Conservation (phyloP, 2,797 vertebrate genomes). For the Pangasius sanitwongsei region DNA sequence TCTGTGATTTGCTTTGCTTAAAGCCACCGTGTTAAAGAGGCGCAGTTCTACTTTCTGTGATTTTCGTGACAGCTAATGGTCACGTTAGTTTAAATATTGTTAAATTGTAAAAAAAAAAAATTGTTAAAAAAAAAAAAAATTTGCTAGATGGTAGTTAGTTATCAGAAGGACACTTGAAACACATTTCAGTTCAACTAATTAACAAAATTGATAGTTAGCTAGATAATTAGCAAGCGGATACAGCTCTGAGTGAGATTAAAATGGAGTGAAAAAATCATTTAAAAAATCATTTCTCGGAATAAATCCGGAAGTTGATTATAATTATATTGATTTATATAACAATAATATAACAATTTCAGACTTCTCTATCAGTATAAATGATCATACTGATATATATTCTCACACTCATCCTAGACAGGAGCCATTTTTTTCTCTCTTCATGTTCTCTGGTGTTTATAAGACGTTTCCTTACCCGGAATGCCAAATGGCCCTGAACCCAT, state of each 20-base stretch:
- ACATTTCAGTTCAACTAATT: neutral
- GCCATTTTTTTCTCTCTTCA: neutral
- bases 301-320: neutral
- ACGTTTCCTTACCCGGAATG: neutral
- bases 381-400: neutral
- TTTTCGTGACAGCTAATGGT: neutral
- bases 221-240: neutral
- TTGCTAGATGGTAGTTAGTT: neutral
- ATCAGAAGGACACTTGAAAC: neutral
- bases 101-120: neutral
- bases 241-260: neutral
- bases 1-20: too few relatives aligned
- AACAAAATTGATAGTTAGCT: neutral
- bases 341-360: neutral
- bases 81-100: neutral
- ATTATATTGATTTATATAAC: too few relatives aligned
- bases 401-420: neutral
- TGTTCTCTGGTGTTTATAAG: neutral
- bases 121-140: neutral
- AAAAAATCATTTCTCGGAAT: neutral
- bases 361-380: neutral
- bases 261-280: neutral
- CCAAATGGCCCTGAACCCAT: slow-evolving; percentile 3
- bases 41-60: neutral
- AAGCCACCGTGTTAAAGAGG: neutral